Percentiles rank a stretch among this genome's conserved stretches.
phyloP scores from a whole-genome alignment of 1,140 invertebrate species.

The Cyclargus thomasi region DNA sequence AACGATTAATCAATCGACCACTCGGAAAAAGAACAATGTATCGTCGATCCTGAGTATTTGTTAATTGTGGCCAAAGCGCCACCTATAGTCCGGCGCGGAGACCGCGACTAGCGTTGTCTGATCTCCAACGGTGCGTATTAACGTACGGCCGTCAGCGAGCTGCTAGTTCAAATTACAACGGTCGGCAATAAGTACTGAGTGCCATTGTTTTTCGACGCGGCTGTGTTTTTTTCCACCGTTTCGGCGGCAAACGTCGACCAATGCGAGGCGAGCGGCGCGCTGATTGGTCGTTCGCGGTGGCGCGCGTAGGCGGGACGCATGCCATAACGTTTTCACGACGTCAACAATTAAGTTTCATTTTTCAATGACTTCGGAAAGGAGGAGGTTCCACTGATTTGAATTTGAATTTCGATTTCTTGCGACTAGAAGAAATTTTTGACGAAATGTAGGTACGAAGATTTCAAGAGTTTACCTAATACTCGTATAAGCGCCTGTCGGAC shows the following conservation, averaged over 20 bases:
- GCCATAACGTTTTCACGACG: constrained; percentile 41
- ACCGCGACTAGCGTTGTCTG: constrained; percentile 16
- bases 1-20: background rate
- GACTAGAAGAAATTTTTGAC: too few species aligned
- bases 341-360: constrained; percentile 34
- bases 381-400: constrained; percentile 3
- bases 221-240: constrained; percentile 46
- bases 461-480: too few species aligned
- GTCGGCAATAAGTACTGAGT: constrained; percentile 38
- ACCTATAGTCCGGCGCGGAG: constrained; percentile 25
- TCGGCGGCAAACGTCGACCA: constrained; percentile 40
- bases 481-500: too few species aligned
- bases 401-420: background rate
- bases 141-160: constrained; percentile 1
- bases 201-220: constrained; percentile 60
- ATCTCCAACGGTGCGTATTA: constrained; percentile 10
- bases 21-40: background rate
- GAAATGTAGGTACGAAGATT: too few species aligned
- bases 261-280: constrained; percentile 35
- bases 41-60: background rate
- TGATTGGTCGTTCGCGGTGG: constrained; percentile 38
- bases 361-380: constrained; percentile 25
- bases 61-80: constrained; percentile 20
- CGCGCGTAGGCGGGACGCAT: constrained; percentile 43
- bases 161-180: constrained; percentile 23